Evolutionary conservation across 2,888 invertebrate genomes (phyloP).

Genomic region (Clusia tigrina): DNA sequence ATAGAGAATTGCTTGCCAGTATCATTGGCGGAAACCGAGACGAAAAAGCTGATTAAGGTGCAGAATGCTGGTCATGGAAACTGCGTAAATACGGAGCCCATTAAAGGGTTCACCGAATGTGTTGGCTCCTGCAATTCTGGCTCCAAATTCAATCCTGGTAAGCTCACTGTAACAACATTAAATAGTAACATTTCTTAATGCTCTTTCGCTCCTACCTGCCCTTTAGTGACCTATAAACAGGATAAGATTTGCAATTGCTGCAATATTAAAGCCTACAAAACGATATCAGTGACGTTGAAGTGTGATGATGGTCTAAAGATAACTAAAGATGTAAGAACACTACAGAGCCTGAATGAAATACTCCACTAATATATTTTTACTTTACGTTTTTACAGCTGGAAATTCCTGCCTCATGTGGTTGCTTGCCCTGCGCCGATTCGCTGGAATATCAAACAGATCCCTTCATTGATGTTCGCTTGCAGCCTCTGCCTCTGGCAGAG

Average conservation of each 20-base stretch:
- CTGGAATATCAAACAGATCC: slow-evolving; percentile 32
- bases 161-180: slow-evolving; percentile 46
- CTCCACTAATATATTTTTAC: slow-evolving; percentile 15
- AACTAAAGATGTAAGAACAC: slow-evolving; percentile 40
- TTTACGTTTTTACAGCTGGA: slow-evolving; percentile 45
- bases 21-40: slow-evolving; percentile 66
- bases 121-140: slow-evolving; percentile 75
- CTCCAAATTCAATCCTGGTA: slow-evolving; percentile 73
- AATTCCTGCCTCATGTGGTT: slow-evolving; percentile 56
- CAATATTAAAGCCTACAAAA: slow-evolving; percentile 59
- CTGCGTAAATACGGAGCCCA: slow-evolving; percentile 71
- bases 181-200: neutral
- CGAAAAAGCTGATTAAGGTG: slow-evolving; percentile 69
- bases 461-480: slow-evolving; percentile 37
- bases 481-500: slow-evolving; percentile 15
- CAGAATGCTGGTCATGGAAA: slow-evolving; percentile 67
- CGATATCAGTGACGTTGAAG: slow-evolving; percentile 57
- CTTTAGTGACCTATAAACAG: slow-evolving; percentile 67
- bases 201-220: neutral
- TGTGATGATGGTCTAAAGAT: slow-evolving; percentile 65
- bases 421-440: slow-evolving; percentile 49
- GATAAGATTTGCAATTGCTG: slow-evolving; percentile 71
- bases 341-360: neutral
- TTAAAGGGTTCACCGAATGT: slow-evolving; percentile 75
- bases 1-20: slow-evolving; percentile 70